A percentile compares a stretch with the other conserved stretches of the same genome.
phyloP scores from a whole-genome alignment of 2,113 vertebrate genomes.

The Rutilus rutilus region DNA sequence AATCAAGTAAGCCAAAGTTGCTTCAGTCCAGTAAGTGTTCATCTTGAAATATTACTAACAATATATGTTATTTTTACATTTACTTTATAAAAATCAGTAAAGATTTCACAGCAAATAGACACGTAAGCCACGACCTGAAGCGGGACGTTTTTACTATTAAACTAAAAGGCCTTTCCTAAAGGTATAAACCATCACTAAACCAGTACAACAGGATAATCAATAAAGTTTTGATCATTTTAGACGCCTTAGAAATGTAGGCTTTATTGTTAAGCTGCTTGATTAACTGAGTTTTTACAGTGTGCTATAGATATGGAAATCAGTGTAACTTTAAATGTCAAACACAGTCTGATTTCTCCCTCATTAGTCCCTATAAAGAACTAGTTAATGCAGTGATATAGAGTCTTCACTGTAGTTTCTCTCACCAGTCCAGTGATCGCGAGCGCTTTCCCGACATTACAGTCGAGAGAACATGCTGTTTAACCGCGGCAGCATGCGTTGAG shows the following conservation, averaged over 20 bases:
- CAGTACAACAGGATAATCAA: neutral
- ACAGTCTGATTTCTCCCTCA: neutral
- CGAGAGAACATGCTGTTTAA: neutral
- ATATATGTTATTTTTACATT: neutral
- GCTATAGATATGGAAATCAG: neutral
- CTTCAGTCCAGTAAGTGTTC: no score
- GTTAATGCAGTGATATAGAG: neutral
- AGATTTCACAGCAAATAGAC: neutral
- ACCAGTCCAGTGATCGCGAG: neutral
- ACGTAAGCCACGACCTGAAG: neutral
- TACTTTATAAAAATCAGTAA: neutral
- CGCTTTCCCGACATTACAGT: neutral
- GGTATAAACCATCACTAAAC: neutral
- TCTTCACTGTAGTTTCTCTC: neutral
- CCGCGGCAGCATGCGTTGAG: neutral
- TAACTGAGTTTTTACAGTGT: neutral
- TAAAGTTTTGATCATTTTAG: neutral
- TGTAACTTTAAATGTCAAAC: neutral
- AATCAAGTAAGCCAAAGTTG: neutral
- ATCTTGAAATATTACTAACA: neutral
- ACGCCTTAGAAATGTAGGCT: neutral
- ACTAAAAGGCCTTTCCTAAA: neutral
- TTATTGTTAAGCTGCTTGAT: no score
- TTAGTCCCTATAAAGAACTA: neutral
- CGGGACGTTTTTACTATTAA: neutral